phyloP scores from a whole-genome alignment of 2,113 vertebrate genomes.

The Platycercus adscitus region DNA sequence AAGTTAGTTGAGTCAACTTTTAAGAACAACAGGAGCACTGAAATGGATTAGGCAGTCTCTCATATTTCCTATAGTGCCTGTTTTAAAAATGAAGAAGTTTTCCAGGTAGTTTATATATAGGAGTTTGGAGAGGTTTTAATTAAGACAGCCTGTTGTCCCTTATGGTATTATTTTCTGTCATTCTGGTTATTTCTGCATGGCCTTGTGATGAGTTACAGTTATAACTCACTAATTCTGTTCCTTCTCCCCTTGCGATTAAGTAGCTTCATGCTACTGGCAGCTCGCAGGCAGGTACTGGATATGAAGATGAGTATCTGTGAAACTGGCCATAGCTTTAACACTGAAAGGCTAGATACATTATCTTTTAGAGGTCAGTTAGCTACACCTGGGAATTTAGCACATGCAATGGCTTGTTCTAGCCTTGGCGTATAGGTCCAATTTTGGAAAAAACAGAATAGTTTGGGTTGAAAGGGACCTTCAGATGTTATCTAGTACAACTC shows the following conservation, averaged over 20 bases:
- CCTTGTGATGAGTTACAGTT: constrained; percentile 3
- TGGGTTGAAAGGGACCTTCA: not conserved
- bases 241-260: not conserved
- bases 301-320: not conserved
- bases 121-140: not conserved
- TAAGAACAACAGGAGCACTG: not conserved
- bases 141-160: not conserved
- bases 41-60: not conserved
- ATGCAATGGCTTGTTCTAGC: not conserved
- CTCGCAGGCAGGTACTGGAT: not conserved
- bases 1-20: not conserved
- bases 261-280: not conserved
- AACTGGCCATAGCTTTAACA: not conserved
- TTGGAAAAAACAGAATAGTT: not conserved
- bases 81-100: not conserved
- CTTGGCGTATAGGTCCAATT: not conserved
- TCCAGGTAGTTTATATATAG: not conserved
- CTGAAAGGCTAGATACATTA: not conserved
- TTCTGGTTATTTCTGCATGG: constrained; percentile 7
- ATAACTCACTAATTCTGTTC: not conserved
- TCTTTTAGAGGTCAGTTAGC: not conserved
- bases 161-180: not conserved
- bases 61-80: not conserved
- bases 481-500: not conserved
- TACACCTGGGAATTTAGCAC: not conserved